Evolutionary conservation across 2,888 invertebrate genomes (phyloP).

Genomic region (Heliothis peltigera): DNA sequence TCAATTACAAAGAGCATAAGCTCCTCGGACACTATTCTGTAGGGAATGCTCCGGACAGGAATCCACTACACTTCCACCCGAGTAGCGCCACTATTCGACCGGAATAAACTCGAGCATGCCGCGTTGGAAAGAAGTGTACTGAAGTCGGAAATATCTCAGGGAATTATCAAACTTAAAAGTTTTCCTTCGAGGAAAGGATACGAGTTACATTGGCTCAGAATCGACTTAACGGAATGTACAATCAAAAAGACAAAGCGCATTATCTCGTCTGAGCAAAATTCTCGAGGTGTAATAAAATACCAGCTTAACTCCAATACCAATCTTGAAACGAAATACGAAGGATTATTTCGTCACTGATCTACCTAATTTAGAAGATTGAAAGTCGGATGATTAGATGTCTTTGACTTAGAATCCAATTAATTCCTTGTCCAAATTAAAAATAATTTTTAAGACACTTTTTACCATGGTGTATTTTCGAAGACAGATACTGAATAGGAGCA

Average conservation of each 20-base stretch:
- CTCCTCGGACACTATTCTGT: conserved; percentile 57
- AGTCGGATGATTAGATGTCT: conserved; percentile 31
- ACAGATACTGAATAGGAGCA: conserved; percentile 11
- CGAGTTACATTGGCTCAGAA: conserved; percentile 35
- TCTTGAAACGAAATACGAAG: conserved; percentile 43
- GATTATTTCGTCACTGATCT: conserved; percentile 48
- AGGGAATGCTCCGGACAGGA: conserved; percentile 51
- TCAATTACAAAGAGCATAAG: conserved; percentile 63
- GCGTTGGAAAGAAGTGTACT: conserved; percentile 41
- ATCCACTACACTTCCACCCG: conserved; percentile 56
- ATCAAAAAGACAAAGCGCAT: conserved; percentile 38
- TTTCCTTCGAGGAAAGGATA: conserved; percentile 34
- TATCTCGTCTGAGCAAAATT: conserved; percentile 32
- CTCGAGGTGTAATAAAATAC: conserved; percentile 45
- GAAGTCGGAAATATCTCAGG: conserved; percentile 46
- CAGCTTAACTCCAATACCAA: conserved; percentile 42
- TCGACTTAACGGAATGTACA: conserved; percentile 44
- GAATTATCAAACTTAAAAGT: conserved; percentile 50
- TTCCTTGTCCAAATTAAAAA: conserved; percentile 24
- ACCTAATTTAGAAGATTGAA: conserved; percentile 47
- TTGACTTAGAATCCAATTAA: conserved; percentile 34
- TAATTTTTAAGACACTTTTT: conserved; percentile 9
- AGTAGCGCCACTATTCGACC: conserved; percentile 38
- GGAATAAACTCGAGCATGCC: conserved; percentile 51
- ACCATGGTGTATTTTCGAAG: background rate